Base-by-base conservation (phyloP, 2,888 invertebrate species). In the Nomada lathburiana region DNA sequence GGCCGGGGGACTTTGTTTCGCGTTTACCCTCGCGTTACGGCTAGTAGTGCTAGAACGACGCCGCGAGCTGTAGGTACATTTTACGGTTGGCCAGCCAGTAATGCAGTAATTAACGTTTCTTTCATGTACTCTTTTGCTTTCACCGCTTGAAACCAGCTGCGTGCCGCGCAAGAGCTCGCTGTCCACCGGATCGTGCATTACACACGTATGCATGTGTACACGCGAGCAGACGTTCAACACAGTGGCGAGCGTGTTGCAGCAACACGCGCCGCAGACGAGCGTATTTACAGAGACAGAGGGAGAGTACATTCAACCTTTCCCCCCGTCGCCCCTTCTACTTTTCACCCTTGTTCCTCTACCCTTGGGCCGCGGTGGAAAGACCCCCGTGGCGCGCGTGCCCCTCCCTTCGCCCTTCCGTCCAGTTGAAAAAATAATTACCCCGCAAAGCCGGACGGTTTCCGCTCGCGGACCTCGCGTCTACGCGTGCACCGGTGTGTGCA, bases 71-170 rank as follows among this genome's bases (percentile, higher is more conserved):
- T 76, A 81, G 36, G 72, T 91, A 89, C 82, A 90, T 91, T 88
- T 90, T 88, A 91, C 83, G 88, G 82, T 89, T 82, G 88, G 89
- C 86, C 82, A 84, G 88, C 87, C 87, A 80, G 88, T 91, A 90
- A 91, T 90, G 90, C 83, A 88, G 87, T 90, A 91, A 91, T 91
- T 91, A 91, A 89, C 90, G 89, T 91, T 90, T 91, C 91, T 91
- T 91, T 91, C 90, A 89, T 90, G 88, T 87, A 86, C 84, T 86
- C 89, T 86, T 88, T 88, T 81, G 86, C 86, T 87, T 81, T 83
- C 87, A 83, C 80, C 85, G 84, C 83, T 82, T 73, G 82, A 85
- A 84, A 83, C 86, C 88, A 88, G 87, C 86, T 88, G 88, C 77
- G 82, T 64, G 62, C 77, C 60, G 67, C 65, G 76, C 62, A 71